Evolutionary conservation across 2,888 invertebrate species (phyloP), one percentile per base, ranked within the genome.

Genomic region (Silvanus unidentatus): DNA sequence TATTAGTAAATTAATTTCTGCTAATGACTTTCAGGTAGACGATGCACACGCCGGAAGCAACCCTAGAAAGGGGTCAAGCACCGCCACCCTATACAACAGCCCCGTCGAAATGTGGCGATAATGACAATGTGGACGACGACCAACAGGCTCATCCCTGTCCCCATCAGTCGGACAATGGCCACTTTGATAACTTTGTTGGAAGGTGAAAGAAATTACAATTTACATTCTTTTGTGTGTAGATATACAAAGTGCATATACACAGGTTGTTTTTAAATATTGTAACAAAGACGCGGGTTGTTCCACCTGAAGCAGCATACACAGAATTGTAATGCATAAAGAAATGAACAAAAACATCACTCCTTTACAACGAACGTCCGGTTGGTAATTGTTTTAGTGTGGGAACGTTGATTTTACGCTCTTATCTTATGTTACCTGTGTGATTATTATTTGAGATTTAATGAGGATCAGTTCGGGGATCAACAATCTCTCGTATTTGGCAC

Each of bases 11-110:
- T 22, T 22, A 22, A 22, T 22, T 22, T 5, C 8, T 22, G 22
- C 8, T 22, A 22, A 22, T 22, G 22, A 22, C 22, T 34, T 29
- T 30, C 41, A 14, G 45, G 34, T 48, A 50, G 45, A 65, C 60
- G 51, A 73, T 73, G 73, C 72, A 71, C 56, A 73, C 73, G 13
- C 73, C 73, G 3, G 71, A 70, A 42, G 69, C 70, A 30, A 71
- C 72, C 4, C 54, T 72, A 48, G 72, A 72, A 56, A 58, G 66
- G 53, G 68, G 66, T 29, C 62, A 64, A 43, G 58, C 59, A 42
- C 63, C 66, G 28, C 65, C 65, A 9, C 60, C 61, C 13, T 64
- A 62, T 42, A 59, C 64, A n/a, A n/a, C 13, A 56, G 57, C 11
- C 61, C 63, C 35, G 57, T 45, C 53, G 14, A 39, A 45, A 30